Conservation (phyloP, 2,888 invertebrate genomes). For the Drosophila lacicola region DNA sequence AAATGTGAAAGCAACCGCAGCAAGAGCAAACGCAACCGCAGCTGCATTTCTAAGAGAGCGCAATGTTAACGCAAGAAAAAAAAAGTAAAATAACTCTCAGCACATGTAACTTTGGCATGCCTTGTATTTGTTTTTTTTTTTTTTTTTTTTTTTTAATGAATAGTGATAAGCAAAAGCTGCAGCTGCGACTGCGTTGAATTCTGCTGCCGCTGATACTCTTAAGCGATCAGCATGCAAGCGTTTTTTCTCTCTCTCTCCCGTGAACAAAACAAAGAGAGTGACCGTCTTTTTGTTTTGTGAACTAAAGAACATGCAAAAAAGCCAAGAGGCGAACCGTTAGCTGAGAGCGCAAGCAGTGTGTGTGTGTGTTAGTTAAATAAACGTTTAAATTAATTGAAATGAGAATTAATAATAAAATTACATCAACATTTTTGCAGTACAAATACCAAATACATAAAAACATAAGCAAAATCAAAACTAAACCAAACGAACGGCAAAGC, state of each 20-base stretch:
- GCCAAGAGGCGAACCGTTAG: slow-evolving; percentile 24
- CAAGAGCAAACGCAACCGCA: slow-evolving; percentile 31
- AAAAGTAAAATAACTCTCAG: neutral
- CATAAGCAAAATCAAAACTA: slow-evolving; percentile 24
- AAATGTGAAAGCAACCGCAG: slow-evolving; percentile 28
- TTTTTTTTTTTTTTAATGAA: slow-evolving; percentile 21
- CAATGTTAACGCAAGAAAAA: slow-evolving; percentile 12
- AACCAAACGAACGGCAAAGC: slow-evolving; percentile 35
- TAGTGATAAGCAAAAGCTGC: slow-evolving; percentile 29
- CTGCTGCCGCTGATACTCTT: slow-evolving; percentile 14
- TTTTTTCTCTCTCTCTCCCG: slow-evolving; percentile 16
- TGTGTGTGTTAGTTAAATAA: slow-evolving; percentile 10
- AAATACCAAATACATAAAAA: slow-evolving; percentile 47
- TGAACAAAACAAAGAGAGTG: neutral
- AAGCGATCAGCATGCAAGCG: slow-evolving; percentile 15
- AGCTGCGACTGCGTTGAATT: slow-evolving; percentile 13
- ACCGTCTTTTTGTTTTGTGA: slow-evolving; percentile 4
- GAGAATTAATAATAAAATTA: slow-evolving; percentile 16
- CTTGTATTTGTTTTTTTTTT: slow-evolving; percentile 13
- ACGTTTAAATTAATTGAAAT: slow-evolving; percentile 20
- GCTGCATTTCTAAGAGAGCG: slow-evolving; percentile 21
- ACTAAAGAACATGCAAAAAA: slow-evolving; percentile 14
- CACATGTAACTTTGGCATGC: slow-evolving; percentile 7
- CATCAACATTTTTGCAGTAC: slow-evolving; percentile 60
- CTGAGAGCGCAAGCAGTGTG: slow-evolving; percentile 8